Base-by-base conservation (phyloP, 1,140 invertebrate genomes). In the Drosophila orosa region DNA sequence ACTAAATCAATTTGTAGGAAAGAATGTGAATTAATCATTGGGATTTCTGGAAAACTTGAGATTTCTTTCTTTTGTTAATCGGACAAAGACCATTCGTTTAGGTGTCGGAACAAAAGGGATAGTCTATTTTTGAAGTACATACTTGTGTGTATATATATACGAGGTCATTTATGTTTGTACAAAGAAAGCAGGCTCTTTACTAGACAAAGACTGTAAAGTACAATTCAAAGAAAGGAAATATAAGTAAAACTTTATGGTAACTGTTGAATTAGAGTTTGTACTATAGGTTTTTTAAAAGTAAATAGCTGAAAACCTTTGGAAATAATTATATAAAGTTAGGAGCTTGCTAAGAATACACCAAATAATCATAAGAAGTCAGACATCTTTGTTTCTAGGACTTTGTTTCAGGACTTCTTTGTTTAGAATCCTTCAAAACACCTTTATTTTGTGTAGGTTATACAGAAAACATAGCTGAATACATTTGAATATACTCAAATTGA, bases 11-110 rank as follows among this genome's bases (percentile, higher is more conserved):
- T 40, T 52, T 27, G 48, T 25, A 35, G 15, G 35, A 62, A 59
- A 8, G 33, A 40, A 22, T 56, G 25, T 12, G 60, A 59, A 27
- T 62, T 40, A 60, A 27, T 63, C 55, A 60, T 31, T n/a, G 1
- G 19, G 12, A 10, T 24, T 9, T 13, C 54, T 60, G 60, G 50
- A 63, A 24, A 13, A 19, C 35, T 60, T 24, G 25, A 40, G 19
- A 12, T 29, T 59, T 4, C 7, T 35, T 60, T 54, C 31, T 8
- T 39, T 62, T 62, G 59, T 58, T 27, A 29, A 12, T 10, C 54
- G 13, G 8, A 63, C 55, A 63, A 63, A 60, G 60, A 5, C 10
- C 10, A 29, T 57, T 27, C 12, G 10, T 29, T 39, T 17, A 12
- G 48, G 7, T 33, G 19, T 33, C 17, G 3, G 48, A 52, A 52